These are phyloP conservation scores for Podarcis lilfordi DNA, from an alignment of 2,797 vertebrate genomes.

Conservation along the genomic window DNA sequence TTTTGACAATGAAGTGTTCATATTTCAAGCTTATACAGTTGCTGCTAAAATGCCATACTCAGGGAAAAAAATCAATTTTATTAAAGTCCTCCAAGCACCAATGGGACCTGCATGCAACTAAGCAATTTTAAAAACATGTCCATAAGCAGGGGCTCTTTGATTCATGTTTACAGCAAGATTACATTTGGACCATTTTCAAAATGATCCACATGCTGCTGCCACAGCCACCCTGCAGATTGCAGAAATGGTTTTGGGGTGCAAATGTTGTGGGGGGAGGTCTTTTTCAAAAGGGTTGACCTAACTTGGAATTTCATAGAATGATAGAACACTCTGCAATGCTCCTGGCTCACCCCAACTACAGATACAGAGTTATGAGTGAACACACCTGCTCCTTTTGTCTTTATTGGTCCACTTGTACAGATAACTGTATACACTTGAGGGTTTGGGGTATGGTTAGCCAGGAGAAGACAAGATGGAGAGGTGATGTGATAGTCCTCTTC, in stretches of 20 bases:
- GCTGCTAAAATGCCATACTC: constrained; percentile 98
- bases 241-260: not conserved
- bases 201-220: not conserved
- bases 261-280: not conserved
- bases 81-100: constrained; percentile 97
- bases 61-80: constrained; percentile 95
- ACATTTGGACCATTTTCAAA: not conserved
- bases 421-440: too few species aligned
- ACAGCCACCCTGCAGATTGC: not conserved
- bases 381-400: too few species aligned
- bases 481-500: too few species aligned
- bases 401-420: too few species aligned
- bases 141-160: constrained; percentile 84
- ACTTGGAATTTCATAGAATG: not conserved
- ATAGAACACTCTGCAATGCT: too few species aligned
- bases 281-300: not conserved
- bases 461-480: too few species aligned
- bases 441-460: too few species aligned
- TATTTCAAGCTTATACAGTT: constrained; percentile 96
- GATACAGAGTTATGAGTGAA: too few species aligned
- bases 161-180: constrained; percentile 81
- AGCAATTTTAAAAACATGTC: constrained; percentile 96
- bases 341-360: too few species aligned
- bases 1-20: constrained; percentile 98
- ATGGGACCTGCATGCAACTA: constrained; percentile 95